These are phyloP conservation scores for Hipposideros armiger DNA, from an alignment of 2,113 vertebrate genomes.

Conservation along the genomic window DNA sequence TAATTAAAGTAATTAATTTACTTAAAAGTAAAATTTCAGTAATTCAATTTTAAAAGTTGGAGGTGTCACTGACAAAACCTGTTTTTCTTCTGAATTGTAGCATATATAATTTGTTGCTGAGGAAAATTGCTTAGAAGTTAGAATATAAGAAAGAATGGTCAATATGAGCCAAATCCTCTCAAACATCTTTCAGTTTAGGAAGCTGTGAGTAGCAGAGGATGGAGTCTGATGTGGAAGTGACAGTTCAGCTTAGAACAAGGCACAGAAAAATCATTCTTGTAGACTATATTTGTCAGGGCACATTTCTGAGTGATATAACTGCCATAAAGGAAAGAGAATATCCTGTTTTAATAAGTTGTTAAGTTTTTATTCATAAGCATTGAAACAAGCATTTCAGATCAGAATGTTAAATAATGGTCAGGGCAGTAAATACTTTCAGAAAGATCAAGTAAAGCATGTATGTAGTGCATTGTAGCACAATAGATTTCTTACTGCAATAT, in stretches of 20 bases:
- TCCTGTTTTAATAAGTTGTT: not conserved
- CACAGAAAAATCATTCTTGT: not conserved
- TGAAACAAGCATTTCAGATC: not conserved
- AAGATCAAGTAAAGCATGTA: not conserved
- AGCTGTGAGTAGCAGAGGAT: not conserved
- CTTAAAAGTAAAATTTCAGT: not conserved
- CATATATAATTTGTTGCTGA: not conserved
- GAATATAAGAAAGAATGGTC: not conserved
- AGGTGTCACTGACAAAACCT: not conserved
- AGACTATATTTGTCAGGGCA: not conserved
- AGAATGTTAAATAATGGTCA: not conserved
- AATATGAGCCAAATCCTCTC: not conserved
- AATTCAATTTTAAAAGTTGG: not conserved
- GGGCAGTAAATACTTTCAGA: not conserved
- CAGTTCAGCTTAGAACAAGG: not conserved
- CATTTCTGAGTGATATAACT: not conserved
- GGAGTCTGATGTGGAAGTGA: not conserved
- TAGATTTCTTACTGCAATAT: not conserved
- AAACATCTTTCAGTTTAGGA: not conserved
- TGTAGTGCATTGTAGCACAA: not conserved
- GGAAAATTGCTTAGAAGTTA: conserved; percentile 17
- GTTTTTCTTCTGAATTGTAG: not conserved
- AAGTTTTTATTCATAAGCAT: not conserved
- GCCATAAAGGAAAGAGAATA: not conserved
- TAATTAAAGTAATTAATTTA: no score